Percentiles rank a stretch among this genome's conserved stretches.
Evolutionary conservation across 2,113 vertebrate genomes (phyloP).

Genomic region (Anser brachyrhynchus): DNA sequence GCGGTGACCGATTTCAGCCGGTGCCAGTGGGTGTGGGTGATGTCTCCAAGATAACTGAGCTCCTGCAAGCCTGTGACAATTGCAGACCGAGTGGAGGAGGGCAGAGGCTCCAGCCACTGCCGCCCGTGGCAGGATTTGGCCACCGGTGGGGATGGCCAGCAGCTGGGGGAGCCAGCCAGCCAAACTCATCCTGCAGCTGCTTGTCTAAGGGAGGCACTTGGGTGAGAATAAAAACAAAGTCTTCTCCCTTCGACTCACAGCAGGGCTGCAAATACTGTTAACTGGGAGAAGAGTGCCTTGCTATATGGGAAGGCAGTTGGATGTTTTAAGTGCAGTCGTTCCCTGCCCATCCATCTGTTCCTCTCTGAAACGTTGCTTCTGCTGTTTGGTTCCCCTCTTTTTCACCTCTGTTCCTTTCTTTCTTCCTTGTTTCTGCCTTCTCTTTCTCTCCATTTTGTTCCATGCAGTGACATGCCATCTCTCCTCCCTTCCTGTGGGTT

Average conservation of each 20-base stretch:
- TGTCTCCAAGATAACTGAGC: neutral
- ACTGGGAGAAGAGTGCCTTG: neutral
- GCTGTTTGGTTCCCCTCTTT: neutral
- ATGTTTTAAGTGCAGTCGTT: neutral
- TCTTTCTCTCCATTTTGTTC: neutral
- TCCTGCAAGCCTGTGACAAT: neutral
- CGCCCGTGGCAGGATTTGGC: neutral
- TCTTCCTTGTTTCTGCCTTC: neutral
- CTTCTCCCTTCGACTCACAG: neutral
- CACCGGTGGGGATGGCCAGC: neutral
- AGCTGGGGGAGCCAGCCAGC: neutral
- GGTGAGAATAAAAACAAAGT: neutral
- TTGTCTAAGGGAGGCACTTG: neutral
- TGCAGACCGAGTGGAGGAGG: neutral
- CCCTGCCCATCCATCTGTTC: neutral
- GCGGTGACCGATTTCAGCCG: neutral
- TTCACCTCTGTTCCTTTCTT: neutral
- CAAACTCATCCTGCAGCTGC: neutral
- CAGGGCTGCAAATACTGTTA: neutral
- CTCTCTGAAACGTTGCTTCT: neutral
- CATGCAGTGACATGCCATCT: rapidly evolving
- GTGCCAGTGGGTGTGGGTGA: neutral
- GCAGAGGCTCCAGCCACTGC: neutral
- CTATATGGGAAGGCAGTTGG: rapidly evolving
- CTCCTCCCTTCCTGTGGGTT: neutral